Conservation (phyloP, 2,888 invertebrate species). For the Noctua janthe region DNA sequence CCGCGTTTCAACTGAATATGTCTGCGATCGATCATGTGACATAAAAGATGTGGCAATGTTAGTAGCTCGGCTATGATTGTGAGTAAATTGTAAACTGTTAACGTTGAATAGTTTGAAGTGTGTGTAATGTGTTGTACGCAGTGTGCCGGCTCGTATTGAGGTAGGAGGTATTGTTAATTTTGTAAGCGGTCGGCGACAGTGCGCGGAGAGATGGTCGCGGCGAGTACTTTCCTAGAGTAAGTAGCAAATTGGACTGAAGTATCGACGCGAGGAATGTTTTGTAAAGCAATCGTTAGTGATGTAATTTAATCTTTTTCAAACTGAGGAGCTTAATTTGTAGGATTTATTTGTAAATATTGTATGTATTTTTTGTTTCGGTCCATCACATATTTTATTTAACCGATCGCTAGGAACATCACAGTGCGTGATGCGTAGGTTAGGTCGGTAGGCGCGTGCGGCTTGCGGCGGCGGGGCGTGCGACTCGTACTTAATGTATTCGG, state of each 20-base stretch:
- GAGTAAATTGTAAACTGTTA: constrained; percentile 1
- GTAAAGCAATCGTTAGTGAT: constrained; percentile 81
- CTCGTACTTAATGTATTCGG: constrained; percentile 75
- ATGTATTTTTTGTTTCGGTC: constrained; percentile 81
- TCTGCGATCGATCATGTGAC: background rate
- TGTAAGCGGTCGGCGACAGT: constrained; percentile 60
- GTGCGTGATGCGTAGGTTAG: constrained; percentile 41
- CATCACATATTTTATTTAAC: constrained; percentile 75
- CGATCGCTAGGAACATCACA: constrained; percentile 70
- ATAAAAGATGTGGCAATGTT: background rate
- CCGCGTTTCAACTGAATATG: background rate
- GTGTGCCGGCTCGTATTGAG: constrained; percentile 34
- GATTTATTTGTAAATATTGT: constrained; percentile 89
- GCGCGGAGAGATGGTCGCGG: constrained; percentile 56
- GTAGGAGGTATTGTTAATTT: constrained; percentile 51
- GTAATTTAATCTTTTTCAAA: constrained; percentile 83
- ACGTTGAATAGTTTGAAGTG: constrained; percentile 13
- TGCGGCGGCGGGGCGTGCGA: constrained; percentile 56
- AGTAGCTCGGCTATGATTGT: constrained; percentile 32
- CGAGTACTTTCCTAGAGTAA: constrained; percentile 70
- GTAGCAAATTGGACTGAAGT: constrained; percentile 76
- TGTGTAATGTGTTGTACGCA: background rate
- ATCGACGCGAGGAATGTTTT: constrained; percentile 70
- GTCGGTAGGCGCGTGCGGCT: constrained; percentile 32
- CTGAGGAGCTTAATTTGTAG: constrained; percentile 87